These are phyloP conservation scores for Hyperopisus bebe DNA, from an alignment of 2,113 vertebrate species.

Conservation along the genomic window DNA sequence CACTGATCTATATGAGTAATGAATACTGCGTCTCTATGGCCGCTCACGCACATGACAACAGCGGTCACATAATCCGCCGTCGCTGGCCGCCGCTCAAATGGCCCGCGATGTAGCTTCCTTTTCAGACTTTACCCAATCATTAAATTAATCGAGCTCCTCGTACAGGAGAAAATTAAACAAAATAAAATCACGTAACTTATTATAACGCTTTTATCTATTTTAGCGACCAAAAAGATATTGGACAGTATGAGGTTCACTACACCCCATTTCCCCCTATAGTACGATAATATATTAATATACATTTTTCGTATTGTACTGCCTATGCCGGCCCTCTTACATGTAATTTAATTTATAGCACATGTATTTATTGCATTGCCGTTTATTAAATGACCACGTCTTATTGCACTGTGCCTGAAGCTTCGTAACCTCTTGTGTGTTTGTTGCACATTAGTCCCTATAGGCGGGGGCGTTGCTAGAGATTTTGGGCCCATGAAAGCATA, in stretches of 20 bases:
- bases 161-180: neutral
- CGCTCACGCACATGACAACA: conserved; percentile 14
- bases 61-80: neutral
- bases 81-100: neutral
- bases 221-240: neutral
- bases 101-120: neutral
- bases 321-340: neutral
- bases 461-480: too few species aligned
- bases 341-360: neutral
- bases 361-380: neutral
- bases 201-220: neutral
- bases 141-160: neutral
- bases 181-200: neutral
- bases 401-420: neutral
- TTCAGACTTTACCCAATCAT: neutral
- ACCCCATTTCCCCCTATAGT: neutral
- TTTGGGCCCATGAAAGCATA: too few species aligned
- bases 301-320: neutral
- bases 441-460: neutral
- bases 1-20: neutral
- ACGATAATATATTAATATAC: neutral
- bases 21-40: conserved; percentile 15
- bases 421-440: neutral
- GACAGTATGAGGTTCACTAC: neutral
- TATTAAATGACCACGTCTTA: neutral